A percentile compares a stretch with the other conserved stretches of the same genome.
These are phyloP conservation scores for Athalia cordata DNA, from an alignment of 2,888 invertebrate genomes.

Conservation along the genomic window DNA sequence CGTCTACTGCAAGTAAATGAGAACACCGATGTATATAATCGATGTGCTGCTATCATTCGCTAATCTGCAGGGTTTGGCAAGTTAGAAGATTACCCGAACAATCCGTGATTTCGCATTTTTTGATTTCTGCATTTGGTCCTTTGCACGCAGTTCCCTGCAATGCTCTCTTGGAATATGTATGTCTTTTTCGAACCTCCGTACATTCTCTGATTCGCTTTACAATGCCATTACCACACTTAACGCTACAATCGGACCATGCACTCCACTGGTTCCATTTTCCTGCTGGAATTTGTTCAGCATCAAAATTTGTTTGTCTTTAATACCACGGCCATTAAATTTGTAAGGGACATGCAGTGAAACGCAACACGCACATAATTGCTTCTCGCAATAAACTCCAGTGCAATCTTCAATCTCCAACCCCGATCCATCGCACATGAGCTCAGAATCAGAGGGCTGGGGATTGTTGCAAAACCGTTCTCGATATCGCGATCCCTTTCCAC, in stretches of 20 bases:
- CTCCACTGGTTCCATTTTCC: slow-evolving; percentile 53
- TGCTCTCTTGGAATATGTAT: slow-evolving; percentile 49
- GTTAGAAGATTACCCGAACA: slow-evolving; percentile 63
- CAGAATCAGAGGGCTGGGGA: slow-evolving; percentile 51
- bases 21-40: too few relatives aligned
- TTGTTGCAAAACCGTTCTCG: slow-evolving; percentile 73
- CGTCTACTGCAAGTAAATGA: slow-evolving; percentile 67
- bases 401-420: slow-evolving; percentile 50
- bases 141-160: slow-evolving; percentile 73
- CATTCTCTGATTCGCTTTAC: slow-evolving; percentile 56
- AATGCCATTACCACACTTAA: slow-evolving; percentile 54
- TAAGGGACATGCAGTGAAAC: not conserved
- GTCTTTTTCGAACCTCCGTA: slow-evolving; percentile 59
- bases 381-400: slow-evolving; percentile 51
- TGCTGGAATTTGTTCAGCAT: slow-evolving; percentile 38
- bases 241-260: slow-evolving; percentile 51
- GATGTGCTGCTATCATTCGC: too few relatives aligned
- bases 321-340: not conserved
- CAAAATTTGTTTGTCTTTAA: not conserved
- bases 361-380: slow-evolving; percentile 44
- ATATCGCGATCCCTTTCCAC: slow-evolving; percentile 73
- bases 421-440: slow-evolving; percentile 51
- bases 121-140: slow-evolving; percentile 74
- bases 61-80: too few relatives aligned
- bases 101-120: slow-evolving; percentile 69